Evolutionary conservation across 2,797 vertebrate species (phyloP).

Genomic region (Balearica regulorum): DNA sequence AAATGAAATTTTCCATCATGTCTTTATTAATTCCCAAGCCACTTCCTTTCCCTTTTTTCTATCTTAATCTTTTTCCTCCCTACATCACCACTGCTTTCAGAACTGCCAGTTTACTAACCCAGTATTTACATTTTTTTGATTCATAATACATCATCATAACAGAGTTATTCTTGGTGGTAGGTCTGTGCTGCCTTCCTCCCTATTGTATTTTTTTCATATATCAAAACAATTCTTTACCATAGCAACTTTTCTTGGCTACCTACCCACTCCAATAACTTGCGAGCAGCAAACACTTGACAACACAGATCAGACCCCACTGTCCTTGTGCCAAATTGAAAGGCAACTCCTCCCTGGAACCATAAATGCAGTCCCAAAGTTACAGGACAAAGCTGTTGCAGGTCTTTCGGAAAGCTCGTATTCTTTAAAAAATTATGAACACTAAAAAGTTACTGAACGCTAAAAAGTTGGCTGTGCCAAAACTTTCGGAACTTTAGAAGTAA

Average conservation of each 20-base stretch:
- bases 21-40: neutral
- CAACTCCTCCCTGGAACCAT: slow-evolving; percentile 52
- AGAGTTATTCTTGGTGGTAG: slow-evolving; percentile 15
- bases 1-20: neutral
- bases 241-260: slow-evolving; percentile 54
- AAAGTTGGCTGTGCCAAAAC: slow-evolving; percentile 29
- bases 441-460: slow-evolving; percentile 47
- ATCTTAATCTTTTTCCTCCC: neutral
- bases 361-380: slow-evolving; percentile 11
- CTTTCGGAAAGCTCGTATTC: slow-evolving; percentile 30
- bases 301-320: slow-evolving; percentile 14
- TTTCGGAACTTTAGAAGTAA: slow-evolving; percentile 34
- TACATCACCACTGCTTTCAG: neutral
- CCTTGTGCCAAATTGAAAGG: slow-evolving; percentile 48
- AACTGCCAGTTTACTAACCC: neutral
- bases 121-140: neutral
- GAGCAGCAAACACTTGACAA: slow-evolving; percentile 38
- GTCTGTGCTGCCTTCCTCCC: neutral
- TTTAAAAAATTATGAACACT: slow-evolving; percentile 53
- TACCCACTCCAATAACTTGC: slow-evolving; percentile 16
- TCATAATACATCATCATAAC: neutral
- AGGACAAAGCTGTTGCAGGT: slow-evolving; percentile 51
- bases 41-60: neutral
- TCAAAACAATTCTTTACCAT: slow-evolving; percentile 51
- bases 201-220: neutral